A percentile compares a stretch with the other conserved stretches of the same genome.
phyloP scores from a whole-genome alignment of 2,888 invertebrate genomes.

The Hanleya hanleyi region DNA sequence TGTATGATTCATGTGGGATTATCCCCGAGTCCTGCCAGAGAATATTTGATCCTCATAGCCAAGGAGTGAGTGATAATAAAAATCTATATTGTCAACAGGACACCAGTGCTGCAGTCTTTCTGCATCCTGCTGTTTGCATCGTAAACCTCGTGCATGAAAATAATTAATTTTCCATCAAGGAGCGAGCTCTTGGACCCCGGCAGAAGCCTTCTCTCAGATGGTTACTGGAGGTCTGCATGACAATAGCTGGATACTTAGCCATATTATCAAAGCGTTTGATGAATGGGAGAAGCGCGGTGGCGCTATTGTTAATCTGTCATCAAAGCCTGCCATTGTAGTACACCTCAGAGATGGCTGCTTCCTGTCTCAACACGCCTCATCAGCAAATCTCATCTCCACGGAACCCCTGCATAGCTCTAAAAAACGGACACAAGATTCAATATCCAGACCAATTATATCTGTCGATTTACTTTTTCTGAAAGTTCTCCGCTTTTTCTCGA shows the following conservation, averaged over 20 bases:
- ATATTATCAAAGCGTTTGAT: constrained; percentile 2
- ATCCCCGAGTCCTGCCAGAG: neutral
- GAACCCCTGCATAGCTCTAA: neutral
- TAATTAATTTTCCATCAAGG: constrained; percentile 3
- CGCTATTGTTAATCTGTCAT: neutral
- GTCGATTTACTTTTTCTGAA: too few relatives aligned
- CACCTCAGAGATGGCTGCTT: neutral
- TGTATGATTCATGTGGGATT: neutral
- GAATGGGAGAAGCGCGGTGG: neutral
- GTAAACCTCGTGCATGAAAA: neutral
- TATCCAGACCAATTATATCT: neutral
- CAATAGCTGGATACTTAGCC: constrained; percentile 4
- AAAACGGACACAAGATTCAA: neutral
- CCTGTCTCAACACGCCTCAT: neutral
- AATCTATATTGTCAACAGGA: neutral
- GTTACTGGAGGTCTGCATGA: neutral
- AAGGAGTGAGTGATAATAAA: neutral
- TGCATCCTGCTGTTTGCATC: neutral
- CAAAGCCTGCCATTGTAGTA: neutral
- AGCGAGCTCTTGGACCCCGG: neutral
- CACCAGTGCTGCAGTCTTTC: neutral
- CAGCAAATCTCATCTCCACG: neutral
- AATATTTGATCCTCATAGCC: constrained; percentile 1
- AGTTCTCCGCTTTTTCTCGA: too few relatives aligned
- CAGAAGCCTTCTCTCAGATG: neutral